Base-by-base conservation (phyloP, 2,797 vertebrate species). In the Peromyscus melanophrys region DNA sequence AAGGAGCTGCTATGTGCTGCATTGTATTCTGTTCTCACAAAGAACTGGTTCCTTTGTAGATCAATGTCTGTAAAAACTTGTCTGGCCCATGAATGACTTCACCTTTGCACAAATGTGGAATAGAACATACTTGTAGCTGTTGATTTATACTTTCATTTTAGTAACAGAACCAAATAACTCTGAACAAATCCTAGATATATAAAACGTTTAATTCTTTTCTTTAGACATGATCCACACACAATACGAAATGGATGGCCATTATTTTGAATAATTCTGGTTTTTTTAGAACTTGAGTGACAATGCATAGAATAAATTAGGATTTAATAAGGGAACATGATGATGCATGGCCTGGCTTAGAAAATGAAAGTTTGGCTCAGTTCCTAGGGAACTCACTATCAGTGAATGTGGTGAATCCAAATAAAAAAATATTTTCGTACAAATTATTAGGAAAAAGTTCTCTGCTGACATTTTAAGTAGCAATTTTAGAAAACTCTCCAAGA, bases 31-130 rank as follows among this genome's bases (percentile, higher is more conserved):
- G 46, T 93, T 89, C 86, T 98, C 80, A 0, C 67, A 65, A 98
- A 97, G 92, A 96, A 94, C 80, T 0, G 0, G 37, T 96, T 95
- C 2, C 1, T 61, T 96, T 97, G 92, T 55, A 88, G 71, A 89
- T 96, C 78, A 57, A 59, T 6, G 63, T 67, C 85, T 83, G 16
- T 55, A 14, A 90, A 84, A 94, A 81, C 63, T 65, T 86, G n/a
- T 40, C 57, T 92, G 27, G 16, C 90, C 34, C 12, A 85, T 69
- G 43, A 93, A 80, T 92, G 93, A 77, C 3, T 63, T 37, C 65
- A 34, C 17, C 49, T 88, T 93, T 92, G 40, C 57, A 63, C 31
- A 12, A 31, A 13, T 57, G 25, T 49, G 10, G 14, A 4, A 81
- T 23, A 46, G 3, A 76, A 63, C 9, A 8, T 27, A 9, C 75